Evolutionary conservation across 53 echinoderm and acorn worm genomes (phyloP).

Genomic region (Actinopyga echinites): DNA sequence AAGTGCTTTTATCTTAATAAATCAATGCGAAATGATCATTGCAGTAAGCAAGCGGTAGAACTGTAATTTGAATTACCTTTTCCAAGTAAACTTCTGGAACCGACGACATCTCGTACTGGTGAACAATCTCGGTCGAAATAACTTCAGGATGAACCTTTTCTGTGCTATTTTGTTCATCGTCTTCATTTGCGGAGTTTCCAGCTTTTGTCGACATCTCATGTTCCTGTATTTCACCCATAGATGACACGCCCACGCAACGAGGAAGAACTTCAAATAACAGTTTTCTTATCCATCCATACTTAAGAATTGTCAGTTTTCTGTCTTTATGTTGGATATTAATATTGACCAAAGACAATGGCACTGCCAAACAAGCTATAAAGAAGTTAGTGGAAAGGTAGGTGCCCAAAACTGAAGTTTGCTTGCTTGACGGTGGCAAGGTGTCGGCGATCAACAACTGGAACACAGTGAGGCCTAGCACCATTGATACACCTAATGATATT

Average conservation of each 20-base stretch:
- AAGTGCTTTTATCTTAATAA: no score
- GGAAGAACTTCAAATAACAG: neutral
- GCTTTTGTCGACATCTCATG: no score
- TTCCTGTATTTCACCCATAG: no score
- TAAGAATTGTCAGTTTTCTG: neutral
- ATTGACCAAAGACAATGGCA: neutral
- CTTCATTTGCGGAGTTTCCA: no score
- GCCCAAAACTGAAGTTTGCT: neutral
- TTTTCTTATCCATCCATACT: neutral
- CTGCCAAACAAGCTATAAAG: neutral
- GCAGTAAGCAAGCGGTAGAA: no score
- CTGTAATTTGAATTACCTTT: no score
- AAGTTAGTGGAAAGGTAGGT: neutral
- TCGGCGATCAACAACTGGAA: neutral
- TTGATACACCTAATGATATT: neutral
- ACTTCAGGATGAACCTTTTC: no score
- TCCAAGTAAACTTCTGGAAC: no score
- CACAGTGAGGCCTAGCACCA: slow-evolving; percentile 1
- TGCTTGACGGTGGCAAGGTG: neutral
- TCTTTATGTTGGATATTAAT: neutral
- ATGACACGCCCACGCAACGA: neutral
- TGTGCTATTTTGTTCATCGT: no score
- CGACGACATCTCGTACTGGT: no score
- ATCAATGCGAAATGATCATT: no score
- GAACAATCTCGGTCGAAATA: no score